A percentile compares a stretch with the other conserved stretches of the same genome.
Evolutionary conservation across 1,140 invertebrate genomes (phyloP).

Genomic region (Trypoxylus dichotomus): DNA sequence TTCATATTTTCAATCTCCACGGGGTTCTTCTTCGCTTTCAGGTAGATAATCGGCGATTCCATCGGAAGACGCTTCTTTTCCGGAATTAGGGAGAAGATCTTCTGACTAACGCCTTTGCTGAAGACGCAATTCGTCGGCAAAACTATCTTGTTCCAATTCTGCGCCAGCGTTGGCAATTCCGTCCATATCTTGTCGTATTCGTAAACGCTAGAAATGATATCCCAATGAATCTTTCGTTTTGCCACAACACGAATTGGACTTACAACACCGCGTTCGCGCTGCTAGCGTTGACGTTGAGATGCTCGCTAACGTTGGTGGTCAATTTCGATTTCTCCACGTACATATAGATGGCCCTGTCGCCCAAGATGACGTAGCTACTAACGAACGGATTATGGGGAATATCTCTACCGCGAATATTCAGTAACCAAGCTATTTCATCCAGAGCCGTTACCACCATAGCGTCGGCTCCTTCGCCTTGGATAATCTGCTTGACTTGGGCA

Average conservation of each 20-base stretch:
- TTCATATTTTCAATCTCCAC: slow-evolving; percentile 87
- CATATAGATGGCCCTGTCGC: slow-evolving; percentile 56
- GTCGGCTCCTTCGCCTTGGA: slow-evolving; percentile 68
- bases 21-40: slow-evolving; percentile 85
- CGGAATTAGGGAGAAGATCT: slow-evolving; percentile 69
- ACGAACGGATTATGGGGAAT: slow-evolving; percentile 86
- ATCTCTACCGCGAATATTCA: slow-evolving; percentile 93
- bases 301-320: slow-evolving; percentile 37
- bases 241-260: slow-evolving; percentile 14
- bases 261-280: slow-evolving; percentile 43
- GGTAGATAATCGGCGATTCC: slow-evolving; percentile 74
- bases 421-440: slow-evolving; percentile 91
- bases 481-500: slow-evolving; percentile 63
- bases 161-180: slow-evolving; percentile 67
- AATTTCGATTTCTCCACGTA: slow-evolving; percentile 63
- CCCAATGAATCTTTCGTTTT: too few species aligned
- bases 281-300: slow-evolving; percentile 41
- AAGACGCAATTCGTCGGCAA: slow-evolving; percentile 72
- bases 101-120: slow-evolving; percentile 74
- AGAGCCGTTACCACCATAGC: slow-evolving; percentile 84
- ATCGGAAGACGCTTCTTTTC: slow-evolving; percentile 60
- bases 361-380: slow-evolving; percentile 71
- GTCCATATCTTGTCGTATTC: slow-evolving; percentile 71
- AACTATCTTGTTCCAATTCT: slow-evolving; percentile 68
- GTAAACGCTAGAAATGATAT: slow-evolving; percentile 60